A percentile compares a stretch with the other conserved stretches of the same genome.
Conservation (phyloP, 2,888 invertebrate genomes). For the Eupithecia centaureata region DNA sequence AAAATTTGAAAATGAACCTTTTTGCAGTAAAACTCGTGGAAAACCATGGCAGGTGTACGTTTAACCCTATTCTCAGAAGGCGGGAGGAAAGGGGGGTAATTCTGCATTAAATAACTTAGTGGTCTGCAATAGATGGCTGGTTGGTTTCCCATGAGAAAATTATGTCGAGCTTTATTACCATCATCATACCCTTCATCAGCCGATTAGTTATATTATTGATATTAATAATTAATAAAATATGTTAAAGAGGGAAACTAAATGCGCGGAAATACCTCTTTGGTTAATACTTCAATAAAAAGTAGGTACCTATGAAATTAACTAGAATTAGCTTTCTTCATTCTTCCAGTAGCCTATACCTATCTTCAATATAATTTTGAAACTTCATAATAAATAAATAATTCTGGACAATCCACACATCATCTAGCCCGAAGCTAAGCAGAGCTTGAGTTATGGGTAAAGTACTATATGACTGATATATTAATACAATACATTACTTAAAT, state of each 20-base stretch:
- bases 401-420: too few relatives aligned
- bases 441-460: too few relatives aligned
- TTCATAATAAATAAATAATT: too few relatives aligned
- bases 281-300: neutral
- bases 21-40: neutral
- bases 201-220: neutral
- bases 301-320: too few relatives aligned
- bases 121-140: conserved; percentile 22
- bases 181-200: neutral
- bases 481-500: too few relatives aligned
- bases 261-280: neutral
- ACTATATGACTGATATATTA: too few relatives aligned
- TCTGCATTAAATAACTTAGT: conserved; percentile 7
- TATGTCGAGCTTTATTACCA: neutral
- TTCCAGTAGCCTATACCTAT: too few relatives aligned
- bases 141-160: conserved; percentile 29
- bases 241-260: neutral
- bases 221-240: neutral
- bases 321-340: neutral
- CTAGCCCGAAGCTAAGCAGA: too few relatives aligned
- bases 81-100: neutral
- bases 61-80: conserved; percentile 1
- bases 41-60: neutral
- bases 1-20: neutral
- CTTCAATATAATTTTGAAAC: too few relatives aligned